Base-by-base conservation (phyloP, 1,140 invertebrate species). In the Zophobas morio region DNA sequence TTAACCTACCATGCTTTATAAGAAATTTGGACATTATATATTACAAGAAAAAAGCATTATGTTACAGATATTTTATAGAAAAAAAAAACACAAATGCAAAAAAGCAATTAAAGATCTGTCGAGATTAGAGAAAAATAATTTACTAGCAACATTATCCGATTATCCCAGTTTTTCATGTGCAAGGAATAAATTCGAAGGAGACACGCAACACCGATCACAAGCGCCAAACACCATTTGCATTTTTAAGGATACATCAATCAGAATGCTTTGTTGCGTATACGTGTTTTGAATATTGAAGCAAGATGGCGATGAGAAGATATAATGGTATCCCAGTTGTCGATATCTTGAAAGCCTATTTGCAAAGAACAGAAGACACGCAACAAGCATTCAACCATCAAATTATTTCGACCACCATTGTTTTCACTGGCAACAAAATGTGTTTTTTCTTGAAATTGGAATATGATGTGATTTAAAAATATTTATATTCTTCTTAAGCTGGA, bases 181-280 rank as follows among this genome's bases (percentile, higher is more conserved):
- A 37, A 46, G 36, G 60, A 53, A 75, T 63, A 75, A 75, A 75
- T 75, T 75, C 34, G 56, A 60, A 51, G 54, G 54, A 63, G 60
- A 60, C 56, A 63, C 56, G 74, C 74, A 66, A 63, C 42, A 42
- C 74, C 74, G 74, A 75, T 75, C 74, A 75, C 42, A 75, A 75
- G 37, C 49, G 47, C 54, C 40, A 47, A 75, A 66, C 56, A 75
- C 54, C 40, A 75, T 75, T 75, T 75, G 74, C 74, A 75, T 75
- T 75, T 75, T 75, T 66, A 56, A 63, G 33, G 42, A 63, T 40
- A 66, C 74, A 75, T 75, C 74, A 75, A 75, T 75, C 56, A 73
- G 71, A 73, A 73, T 53, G 71, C 49, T 73, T 73, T 73, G 36
- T 73, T 73, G 71, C 54, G 42, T 56, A 36, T 53, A 73, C 71